These are phyloP conservation scores for Heteromormyrus szaboi DNA, from an alignment of 2,797 vertebrate genomes.

Conservation along the genomic window DNA sequence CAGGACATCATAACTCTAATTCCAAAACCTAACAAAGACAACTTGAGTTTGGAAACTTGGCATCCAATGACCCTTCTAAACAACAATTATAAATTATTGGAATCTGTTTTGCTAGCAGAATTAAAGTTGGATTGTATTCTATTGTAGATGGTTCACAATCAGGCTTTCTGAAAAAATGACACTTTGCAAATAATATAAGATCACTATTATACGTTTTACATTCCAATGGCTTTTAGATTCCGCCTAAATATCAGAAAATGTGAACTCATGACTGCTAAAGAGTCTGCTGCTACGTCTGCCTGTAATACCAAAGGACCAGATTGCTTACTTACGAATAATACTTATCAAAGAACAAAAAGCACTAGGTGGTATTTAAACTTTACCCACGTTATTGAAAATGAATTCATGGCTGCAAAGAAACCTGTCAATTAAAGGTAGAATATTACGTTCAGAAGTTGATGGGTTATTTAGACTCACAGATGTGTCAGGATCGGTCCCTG, in stretches of 20 bases:
- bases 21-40: background rate
- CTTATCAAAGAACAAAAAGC: background rate
- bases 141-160: background rate
- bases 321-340: background rate
- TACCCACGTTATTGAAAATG: background rate
- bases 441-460: background rate
- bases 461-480: background rate
- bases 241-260: no score
- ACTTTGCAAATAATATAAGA: no score
- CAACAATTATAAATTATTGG: background rate
- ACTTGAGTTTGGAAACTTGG: background rate
- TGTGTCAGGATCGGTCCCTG: no score
- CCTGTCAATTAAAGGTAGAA: background rate
- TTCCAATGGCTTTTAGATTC: no score
- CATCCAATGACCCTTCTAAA: background rate
- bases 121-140: no score
- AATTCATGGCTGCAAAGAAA: slow-evolving; percentile 15
- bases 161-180: background rate
- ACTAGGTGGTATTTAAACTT: background rate
- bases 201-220: no score
- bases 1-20: background rate
- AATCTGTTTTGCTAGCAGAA: no score
- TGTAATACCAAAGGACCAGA: no score
- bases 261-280: no score
- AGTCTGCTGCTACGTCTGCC: no score